Base-by-base conservation (phyloP, 2,888 invertebrate genomes). In the Anodontia alba region DNA sequence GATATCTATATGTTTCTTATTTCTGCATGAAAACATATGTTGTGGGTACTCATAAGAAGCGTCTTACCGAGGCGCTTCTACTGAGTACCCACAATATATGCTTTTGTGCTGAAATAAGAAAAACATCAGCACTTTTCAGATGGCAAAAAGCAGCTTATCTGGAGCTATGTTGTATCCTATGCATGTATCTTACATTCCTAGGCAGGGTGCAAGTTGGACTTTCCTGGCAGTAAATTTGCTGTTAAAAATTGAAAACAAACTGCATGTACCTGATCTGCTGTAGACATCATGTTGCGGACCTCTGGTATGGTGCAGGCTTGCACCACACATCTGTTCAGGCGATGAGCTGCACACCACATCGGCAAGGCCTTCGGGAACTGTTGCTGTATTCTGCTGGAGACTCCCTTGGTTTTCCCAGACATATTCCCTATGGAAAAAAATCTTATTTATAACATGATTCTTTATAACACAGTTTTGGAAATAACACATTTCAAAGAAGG, bases 201-300 rank as follows among this genome's bases (percentile, higher is more conserved):
- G 15, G 7, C 7, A 15, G 15, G 8, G 8, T 10, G 42, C 15
- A 42, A 7, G 7, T 42, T 20, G n/a, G 46, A 12, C 5, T 38
- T 38, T 38, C 38, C 46, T 20, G 46, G 17, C 3, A 8, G 15
- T 46, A 12, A 46, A 46, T 20, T 15, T 12, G 5, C 54, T 8
- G 36, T 15, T 29, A 62, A 62, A 43, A 62, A 73, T 1, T 62
- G 43, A 29, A 73, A 73, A 38, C 49, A 17, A 15, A 68, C 54
- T 12, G 5, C 51, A 51, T 26, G 17, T 54, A 80, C 73, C 69
- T 76, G 57, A 57, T 80, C 73, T 57, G 68, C 80, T 17, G 69
- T 76, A 17, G 68, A 46, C 73, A 80, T 80, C 80, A 80, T 80
- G 68, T 80, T 80, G 31, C 76, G 46, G 26, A 80, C 54, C 15